A percentile compares a stretch with the other conserved stretches of the same genome.
These are phyloP conservation scores for Varanus komodoensis DNA, from an alignment of 2,113 vertebrate genomes.

Conservation along the genomic window DNA sequence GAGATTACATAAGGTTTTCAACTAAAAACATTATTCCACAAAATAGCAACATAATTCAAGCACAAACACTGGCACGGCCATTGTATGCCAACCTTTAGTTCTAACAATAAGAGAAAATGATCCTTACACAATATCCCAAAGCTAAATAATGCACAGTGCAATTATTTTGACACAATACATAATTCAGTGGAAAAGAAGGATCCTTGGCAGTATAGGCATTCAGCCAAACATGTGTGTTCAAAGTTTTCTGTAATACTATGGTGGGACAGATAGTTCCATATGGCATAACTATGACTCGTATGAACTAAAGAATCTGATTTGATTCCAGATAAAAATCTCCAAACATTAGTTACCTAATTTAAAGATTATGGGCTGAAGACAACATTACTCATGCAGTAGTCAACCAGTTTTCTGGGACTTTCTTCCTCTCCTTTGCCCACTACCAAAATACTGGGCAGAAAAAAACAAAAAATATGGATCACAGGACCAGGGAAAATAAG, in stretches of 20 bases:
- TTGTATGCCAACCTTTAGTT: constrained; percentile 4
- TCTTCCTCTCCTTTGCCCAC: too few species aligned
- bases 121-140: neutral
- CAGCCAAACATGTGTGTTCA: neutral
- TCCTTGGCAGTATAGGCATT: neutral
- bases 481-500: too few species aligned
- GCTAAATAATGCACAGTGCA: constrained; percentile 2
- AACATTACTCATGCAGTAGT: neutral
- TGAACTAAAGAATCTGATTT: neutral
- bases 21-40: neutral
- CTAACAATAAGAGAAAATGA: neutral
- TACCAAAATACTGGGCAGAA: too few species aligned
- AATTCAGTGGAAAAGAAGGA: constrained; percentile 23
- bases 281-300: neutral
- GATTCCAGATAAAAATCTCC: neutral
- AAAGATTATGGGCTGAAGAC: neutral
- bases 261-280: neutral
- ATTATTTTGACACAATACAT: neutral
- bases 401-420: too few species aligned
- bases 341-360: neutral
- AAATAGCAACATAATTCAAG: neutral
- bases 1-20: constrained; percentile 1
- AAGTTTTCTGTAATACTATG: neutral
- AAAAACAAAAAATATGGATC: too few species aligned
- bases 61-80: neutral